A percentile compares a stretch with the other conserved stretches of the same genome.
Evolutionary conservation across 2,797 vertebrate genomes (phyloP).

Genomic region (Hylomyscus alleni): DNA sequence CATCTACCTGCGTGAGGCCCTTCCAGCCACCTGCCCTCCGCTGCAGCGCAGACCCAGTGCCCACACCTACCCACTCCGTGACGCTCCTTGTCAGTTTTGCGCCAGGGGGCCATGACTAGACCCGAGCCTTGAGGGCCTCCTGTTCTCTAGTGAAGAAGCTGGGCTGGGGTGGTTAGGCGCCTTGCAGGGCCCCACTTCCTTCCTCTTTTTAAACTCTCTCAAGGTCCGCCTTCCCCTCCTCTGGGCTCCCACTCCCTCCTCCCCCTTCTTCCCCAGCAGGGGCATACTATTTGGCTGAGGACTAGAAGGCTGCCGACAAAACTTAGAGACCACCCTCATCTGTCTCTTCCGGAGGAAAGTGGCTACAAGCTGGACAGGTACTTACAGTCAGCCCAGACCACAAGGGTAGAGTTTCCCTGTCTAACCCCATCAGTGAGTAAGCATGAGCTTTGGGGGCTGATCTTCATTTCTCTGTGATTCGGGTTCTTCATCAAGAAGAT

Average conservation of each 20-base stretch:
- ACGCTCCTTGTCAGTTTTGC: constrained; percentile 86
- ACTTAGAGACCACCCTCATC: no score
- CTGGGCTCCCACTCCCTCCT: constrained; percentile 21
- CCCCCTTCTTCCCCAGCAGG: not conserved
- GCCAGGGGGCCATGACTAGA: constrained; percentile 86
- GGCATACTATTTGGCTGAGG: not conserved
- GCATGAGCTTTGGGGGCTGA: not conserved
- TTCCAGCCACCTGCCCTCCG: constrained; percentile 73
- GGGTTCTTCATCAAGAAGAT: constrained; percentile 31
- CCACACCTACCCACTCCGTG: constrained; percentile 88
- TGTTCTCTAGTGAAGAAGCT: constrained; percentile 46
- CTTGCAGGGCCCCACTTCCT: constrained; percentile 87
- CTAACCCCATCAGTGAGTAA: not conserved
- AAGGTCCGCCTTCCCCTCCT: constrained; percentile 78
- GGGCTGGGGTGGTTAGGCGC: constrained; percentile 72
- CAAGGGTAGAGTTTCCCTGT: not conserved
- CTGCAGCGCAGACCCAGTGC: not conserved
- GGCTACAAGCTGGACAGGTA: not conserved
- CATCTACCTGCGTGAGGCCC: not conserved
- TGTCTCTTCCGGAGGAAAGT: not conserved
- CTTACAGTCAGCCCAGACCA: not conserved
- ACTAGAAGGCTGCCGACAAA: not conserved
- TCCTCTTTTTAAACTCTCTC: constrained; percentile 88
- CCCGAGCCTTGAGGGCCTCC: not conserved
- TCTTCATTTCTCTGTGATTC: constrained; percentile 5